Evolutionary conservation across 1,140 invertebrate genomes (phyloP).

Genomic region (Anadara kagoshimensis): DNA sequence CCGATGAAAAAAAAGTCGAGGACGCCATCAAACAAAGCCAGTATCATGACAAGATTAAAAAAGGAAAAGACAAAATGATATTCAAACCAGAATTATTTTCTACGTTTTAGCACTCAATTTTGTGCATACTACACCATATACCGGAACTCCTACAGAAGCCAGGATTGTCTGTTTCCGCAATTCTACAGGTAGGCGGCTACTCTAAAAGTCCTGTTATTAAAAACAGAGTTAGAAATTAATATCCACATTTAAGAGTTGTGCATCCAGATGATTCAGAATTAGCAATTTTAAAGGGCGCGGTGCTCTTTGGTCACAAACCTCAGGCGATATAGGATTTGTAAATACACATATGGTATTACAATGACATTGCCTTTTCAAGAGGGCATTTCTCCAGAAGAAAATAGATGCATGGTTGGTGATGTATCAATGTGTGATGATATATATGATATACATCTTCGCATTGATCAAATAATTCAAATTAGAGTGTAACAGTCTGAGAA

Average conservation of each 20-base stretch:
- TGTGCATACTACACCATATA: too few relatives aligned
- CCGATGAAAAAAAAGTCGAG: too few relatives aligned
- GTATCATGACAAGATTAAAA: too few relatives aligned
- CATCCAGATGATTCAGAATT: slow-evolving; percentile 40
- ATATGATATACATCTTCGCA: slow-evolving; percentile 40
- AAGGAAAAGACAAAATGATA: too few relatives aligned
- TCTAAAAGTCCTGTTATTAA: slow-evolving; percentile 37
- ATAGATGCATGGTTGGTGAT: slow-evolving; percentile 5
- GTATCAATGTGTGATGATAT: slow-evolving; percentile 17
- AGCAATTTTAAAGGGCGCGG: slow-evolving; percentile 46
- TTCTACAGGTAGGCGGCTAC: slow-evolving; percentile 36
- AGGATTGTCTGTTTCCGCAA: too few relatives aligned
- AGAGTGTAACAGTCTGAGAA: slow-evolving; percentile 1
- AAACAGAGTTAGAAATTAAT: slow-evolving; percentile 7
- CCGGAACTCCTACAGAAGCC: too few relatives aligned
- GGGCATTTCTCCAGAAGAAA: slow-evolving; percentile 11
- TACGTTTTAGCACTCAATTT: too few relatives aligned
- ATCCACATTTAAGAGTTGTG: slow-evolving; percentile 21
- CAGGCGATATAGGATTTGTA: slow-evolving; percentile 32
- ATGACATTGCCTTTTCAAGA: background rate
- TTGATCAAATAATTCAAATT: slow-evolving; percentile 21
- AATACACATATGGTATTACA: slow-evolving; percentile 39
- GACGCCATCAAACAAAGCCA: too few relatives aligned
- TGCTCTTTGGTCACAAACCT: slow-evolving; percentile 46
- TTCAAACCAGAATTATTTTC: too few relatives aligned